A percentile compares a stretch with the other conserved stretches of the same genome.
Evolutionary conservation across 2,888 invertebrate species (phyloP).

Genomic region (Apodemia duryi): DNA sequence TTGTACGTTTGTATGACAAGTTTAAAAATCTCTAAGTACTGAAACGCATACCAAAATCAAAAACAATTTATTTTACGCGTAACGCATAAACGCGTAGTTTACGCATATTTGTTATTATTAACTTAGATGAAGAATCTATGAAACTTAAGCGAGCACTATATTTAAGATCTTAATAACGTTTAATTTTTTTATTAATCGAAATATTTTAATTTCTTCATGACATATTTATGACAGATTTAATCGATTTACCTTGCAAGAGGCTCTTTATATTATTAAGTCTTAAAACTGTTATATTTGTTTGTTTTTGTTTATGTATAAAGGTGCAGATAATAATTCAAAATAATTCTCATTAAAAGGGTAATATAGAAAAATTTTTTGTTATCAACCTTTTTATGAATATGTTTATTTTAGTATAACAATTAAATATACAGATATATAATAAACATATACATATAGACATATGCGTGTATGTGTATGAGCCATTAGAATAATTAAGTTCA

Average conservation of each 20-base stretch:
- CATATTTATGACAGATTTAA: not conserved
- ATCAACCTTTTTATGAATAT: too few species aligned
- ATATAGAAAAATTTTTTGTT: too few species aligned
- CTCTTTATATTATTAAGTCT: not conserved
- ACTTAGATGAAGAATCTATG: too few species aligned
- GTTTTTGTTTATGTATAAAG: too few species aligned
- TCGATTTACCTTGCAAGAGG: not conserved
- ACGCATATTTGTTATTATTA: not conserved
- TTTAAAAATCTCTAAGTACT: not conserved
- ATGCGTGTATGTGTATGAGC: slow-evolving; percentile 26
- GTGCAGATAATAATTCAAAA: not conserved
- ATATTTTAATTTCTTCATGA: not conserved
- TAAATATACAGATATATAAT: not conserved
- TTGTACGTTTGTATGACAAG: not conserved
- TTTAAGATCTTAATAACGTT: too few species aligned
- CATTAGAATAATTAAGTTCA: slow-evolving; percentile 27
- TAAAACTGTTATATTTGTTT: too few species aligned
- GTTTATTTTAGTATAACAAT: not conserved
- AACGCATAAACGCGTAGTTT: not conserved
- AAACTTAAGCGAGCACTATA: too few species aligned
- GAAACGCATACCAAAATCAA: not conserved
- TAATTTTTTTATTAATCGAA: too few species aligned
- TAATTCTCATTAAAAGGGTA: not conserved
- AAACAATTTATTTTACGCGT: too few species aligned
- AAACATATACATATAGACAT: slow-evolving; percentile 3